Evolutionary conservation across 2,797 vertebrate genomes (phyloP), one percentile per base, ranked within the genome.

Genomic region (Acridotheres tristis): DNA sequence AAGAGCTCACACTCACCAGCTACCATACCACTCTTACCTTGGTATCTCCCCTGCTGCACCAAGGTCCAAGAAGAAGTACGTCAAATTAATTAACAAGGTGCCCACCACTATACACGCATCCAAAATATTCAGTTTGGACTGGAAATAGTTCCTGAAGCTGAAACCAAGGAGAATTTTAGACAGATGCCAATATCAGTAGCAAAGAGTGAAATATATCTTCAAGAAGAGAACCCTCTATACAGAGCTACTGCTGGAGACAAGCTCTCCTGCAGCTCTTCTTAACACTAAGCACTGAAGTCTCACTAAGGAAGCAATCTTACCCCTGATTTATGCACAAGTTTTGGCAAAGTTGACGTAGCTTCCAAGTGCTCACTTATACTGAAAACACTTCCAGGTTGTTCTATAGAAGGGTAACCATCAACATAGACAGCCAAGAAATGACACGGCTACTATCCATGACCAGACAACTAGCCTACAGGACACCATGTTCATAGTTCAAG

Each of bases 81-180:
- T 88, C 96, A 99, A 97, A 74, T 99, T 98, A 93, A 99, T 96
- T 65, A 98, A 73, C 85, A 99, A 95, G 2, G 98, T 99, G 84
- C 98, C 30, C 8, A 97, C 96, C 45, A 99, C 98, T 80, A 99
- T 98, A 29, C 98, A 92, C 2, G 98, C 98, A 59, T 99, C 99
- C 43, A 99, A 48, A 86, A 98, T 97, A 96, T 99, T 99, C 93
- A 99, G 90, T 85, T 97, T 97, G 57, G 98, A 98, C 86, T 71
- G 97, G 97, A 99, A 99, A 97, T 99, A 99, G 11, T 95, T 97
- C 43, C 65, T 97, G 78, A 98, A 98, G 73, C 99, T 99, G 95
- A 50, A 95, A 94, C 11, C 85, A 82, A 65, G 8, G 7, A 63
- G 17, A 75, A 18, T 42, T 93, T 94, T 81, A 92, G 69, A 68